phyloP scores from a whole-genome alignment of 1,140 invertebrate species.

The Diprion similis region DNA sequence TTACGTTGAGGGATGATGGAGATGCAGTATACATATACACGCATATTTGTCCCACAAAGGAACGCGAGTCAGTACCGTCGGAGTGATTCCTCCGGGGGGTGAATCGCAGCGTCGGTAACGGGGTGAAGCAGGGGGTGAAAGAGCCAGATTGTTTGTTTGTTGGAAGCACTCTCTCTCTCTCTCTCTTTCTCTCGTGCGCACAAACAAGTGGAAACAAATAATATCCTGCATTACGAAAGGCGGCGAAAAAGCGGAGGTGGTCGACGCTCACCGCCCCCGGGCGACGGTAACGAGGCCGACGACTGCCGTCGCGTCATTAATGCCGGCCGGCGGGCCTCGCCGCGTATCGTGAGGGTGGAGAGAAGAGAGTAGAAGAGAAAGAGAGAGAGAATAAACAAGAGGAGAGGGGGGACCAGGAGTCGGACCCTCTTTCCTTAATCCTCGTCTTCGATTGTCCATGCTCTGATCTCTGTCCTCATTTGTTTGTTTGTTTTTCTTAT shows the following conservation, averaged over 20 bases:
- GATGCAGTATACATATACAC: too few species aligned
- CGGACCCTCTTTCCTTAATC: not conserved
- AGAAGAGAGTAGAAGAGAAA: too few species aligned
- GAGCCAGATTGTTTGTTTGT: constrained; percentile 52
- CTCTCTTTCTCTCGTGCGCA: constrained; percentile 35
- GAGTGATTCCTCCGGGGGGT: too few species aligned
- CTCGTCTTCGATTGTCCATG: not conserved
- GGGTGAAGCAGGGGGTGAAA: constrained; percentile 19
- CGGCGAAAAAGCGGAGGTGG: constrained; percentile 11
- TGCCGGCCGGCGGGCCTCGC: constrained; percentile 51
- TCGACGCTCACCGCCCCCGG: constrained; percentile 40
- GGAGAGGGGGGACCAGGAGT: not conserved
- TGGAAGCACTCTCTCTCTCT: constrained; percentile 32
- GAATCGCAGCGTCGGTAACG: too few species aligned
- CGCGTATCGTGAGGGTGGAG: not conserved
- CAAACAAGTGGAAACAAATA: constrained; percentile 61
- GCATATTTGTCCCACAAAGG: too few species aligned
- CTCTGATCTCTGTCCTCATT: too few species aligned
- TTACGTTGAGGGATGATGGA: not conserved
- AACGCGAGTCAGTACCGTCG: too few species aligned
- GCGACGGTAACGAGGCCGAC: constrained; percentile 54
- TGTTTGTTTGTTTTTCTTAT: not conserved
- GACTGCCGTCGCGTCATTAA: constrained; percentile 55
- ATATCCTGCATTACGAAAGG: constrained; percentile 51
- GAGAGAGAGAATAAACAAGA: too few species aligned